A percentile compares a stretch with the other conserved stretches of the same genome.
Evolutionary conservation across 2,113 vertebrate species (phyloP).

Genomic region (Anseranas semipalmata): DNA sequence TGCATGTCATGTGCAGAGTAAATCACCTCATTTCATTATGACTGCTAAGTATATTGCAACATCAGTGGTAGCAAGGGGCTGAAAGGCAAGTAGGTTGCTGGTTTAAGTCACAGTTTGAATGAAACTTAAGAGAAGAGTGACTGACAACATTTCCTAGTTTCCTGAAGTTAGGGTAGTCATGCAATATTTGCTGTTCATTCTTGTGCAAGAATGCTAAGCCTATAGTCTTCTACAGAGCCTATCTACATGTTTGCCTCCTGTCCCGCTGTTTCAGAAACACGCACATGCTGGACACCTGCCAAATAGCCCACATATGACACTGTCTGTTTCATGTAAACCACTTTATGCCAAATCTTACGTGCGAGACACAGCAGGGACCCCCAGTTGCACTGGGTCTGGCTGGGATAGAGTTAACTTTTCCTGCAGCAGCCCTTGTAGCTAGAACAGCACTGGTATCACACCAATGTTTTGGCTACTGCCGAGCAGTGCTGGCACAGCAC

Average conservation of each 20-base stretch:
- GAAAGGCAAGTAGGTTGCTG: background rate
- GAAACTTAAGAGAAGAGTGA: background rate
- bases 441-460: no score
- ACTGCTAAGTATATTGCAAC: rapidly evolving
- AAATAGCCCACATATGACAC: background rate
- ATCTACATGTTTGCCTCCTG: background rate
- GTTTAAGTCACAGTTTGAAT: background rate
- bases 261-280: background rate
- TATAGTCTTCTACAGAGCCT: background rate
- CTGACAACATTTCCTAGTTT: background rate
- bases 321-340: background rate
- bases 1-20: background rate
- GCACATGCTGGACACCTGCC: background rate
- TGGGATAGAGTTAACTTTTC: no score
- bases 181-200: background rate
- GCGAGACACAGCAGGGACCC: background rate
- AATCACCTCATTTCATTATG: background rate
- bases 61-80: background rate
- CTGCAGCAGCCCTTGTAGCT: no score
- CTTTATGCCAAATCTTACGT: background rate
- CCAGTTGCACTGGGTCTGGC: no score
- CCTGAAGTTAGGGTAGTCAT: background rate
- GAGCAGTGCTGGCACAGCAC: no score
- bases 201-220: background rate
- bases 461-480: no score